These are phyloP conservation scores for Rhadina sibilatrix DNA, from an alignment of 2,113 vertebrate species.

Conservation along the genomic window DNA sequence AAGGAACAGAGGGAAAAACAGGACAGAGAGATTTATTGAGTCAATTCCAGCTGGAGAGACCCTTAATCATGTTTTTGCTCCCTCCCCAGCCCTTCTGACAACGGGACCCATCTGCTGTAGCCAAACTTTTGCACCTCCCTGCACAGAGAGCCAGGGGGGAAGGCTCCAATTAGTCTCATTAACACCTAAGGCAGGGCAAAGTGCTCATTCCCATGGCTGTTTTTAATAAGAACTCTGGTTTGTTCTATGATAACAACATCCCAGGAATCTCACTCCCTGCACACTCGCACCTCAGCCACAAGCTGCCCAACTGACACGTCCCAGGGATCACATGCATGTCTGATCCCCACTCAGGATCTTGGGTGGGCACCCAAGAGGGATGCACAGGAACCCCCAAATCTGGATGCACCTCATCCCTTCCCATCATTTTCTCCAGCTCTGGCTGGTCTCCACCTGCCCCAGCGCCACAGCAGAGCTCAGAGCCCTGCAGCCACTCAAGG, in stretches of 20 bases:
- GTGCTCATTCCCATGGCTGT: background rate
- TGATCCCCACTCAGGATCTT: background rate
- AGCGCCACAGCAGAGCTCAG: background rate
- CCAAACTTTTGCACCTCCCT: background rate
- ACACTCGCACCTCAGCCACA: background rate
- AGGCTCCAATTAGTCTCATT: background rate
- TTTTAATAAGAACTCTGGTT: background rate
- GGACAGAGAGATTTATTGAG: conserved; percentile 29
- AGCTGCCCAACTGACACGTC: background rate
- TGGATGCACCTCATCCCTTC: background rate
- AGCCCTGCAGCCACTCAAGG: background rate
- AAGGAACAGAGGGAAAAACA: background rate
- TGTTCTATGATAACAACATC: background rate
- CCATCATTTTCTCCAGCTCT: background rate
- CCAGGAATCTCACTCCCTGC: background rate
- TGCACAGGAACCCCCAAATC: background rate
- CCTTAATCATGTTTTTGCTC: background rate
- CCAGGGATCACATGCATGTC: rapidly evolving
- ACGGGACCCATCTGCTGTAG: background rate
- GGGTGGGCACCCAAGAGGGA: background rate
- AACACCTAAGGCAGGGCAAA: background rate
- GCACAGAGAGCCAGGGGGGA: background rate
- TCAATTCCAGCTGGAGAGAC: conserved; percentile 44
- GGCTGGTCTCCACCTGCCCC: background rate
- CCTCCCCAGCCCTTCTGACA: background rate